These are phyloP conservation scores for Fistularia commersonii DNA, from an alignment of 2,797 vertebrate species.

Conservation along the genomic window DNA sequence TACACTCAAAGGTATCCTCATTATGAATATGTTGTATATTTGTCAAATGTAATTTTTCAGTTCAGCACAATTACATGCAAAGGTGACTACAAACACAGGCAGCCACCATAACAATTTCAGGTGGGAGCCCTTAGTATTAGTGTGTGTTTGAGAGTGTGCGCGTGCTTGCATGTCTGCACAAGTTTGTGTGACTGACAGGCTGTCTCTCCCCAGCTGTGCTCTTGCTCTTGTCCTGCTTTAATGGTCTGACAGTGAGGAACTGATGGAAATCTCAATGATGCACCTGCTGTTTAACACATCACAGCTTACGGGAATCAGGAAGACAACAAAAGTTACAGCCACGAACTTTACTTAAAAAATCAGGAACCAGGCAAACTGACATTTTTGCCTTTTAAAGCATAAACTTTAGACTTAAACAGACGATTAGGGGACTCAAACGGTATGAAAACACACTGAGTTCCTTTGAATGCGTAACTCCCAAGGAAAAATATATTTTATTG, in stretches of 20 bases:
- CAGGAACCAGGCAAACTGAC: slow-evolving; percentile 2
- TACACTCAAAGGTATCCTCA: neutral
- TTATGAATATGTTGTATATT: neutral
- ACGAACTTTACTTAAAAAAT: neutral
- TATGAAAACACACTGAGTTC: slow-evolving; percentile 17
- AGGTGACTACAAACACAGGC: slow-evolving; percentile 43
- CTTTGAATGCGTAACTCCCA: neutral
- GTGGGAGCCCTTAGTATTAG: slow-evolving; percentile 27
- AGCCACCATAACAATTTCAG: slow-evolving; percentile 40
- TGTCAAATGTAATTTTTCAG: neutral
- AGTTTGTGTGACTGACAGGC: slow-evolving; percentile 39
- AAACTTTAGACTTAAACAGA: slow-evolving; percentile 14
- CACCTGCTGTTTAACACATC: slow-evolving; percentile 27
- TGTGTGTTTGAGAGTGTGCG: slow-evolving; percentile 10
- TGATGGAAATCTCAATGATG: slow-evolving; percentile 19
- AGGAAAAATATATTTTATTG: too few species aligned
- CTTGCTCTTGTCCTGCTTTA: slow-evolving; percentile 42
- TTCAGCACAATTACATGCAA: slow-evolving; percentile 17
- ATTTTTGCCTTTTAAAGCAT: neutral
- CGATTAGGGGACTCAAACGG: slow-evolving; percentile 12
- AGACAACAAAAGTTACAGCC: slow-evolving; percentile 9
- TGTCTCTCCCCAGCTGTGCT: slow-evolving; percentile 44
- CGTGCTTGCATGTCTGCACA: slow-evolving; percentile 7
- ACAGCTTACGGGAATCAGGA: slow-evolving; percentile 31
- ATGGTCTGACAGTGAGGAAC: slow-evolving; percentile 43